Conservation (phyloP, 2,113 vertebrate species). For the Hepsetus odoe region DNA sequence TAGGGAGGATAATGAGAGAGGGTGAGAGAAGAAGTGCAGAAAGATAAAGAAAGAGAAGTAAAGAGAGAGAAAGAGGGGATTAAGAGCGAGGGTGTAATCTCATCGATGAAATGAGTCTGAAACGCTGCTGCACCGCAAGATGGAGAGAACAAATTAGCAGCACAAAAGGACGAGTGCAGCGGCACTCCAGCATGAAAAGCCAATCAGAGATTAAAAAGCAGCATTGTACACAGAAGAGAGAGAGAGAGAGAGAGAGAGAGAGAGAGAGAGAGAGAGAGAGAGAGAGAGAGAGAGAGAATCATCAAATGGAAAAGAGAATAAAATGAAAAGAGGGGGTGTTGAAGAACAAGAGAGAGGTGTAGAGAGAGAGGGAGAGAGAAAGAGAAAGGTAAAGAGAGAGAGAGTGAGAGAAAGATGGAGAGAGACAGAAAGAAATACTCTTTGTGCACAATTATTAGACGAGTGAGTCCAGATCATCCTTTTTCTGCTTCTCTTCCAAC, state of each 20-base stretch:
- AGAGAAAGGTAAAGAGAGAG: background rate
- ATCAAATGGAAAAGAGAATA: background rate
- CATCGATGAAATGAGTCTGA: slow-evolving; percentile 40
- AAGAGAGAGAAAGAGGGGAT: slow-evolving; percentile 11
- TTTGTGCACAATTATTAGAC: too few relatives aligned
- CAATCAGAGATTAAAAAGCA: slow-evolving; percentile 33
- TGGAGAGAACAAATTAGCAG: slow-evolving; percentile 34
- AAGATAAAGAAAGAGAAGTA: slow-evolving; percentile 14
- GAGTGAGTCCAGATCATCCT: too few relatives aligned
- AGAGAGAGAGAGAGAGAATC: background rate
- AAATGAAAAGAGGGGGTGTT: too few relatives aligned
- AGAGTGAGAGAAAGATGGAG: background rate
- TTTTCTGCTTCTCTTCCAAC: too few relatives aligned
- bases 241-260: slow-evolving; percentile 26
- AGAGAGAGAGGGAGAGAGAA: background rate
- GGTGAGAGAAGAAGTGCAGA: slow-evolving; percentile 29
- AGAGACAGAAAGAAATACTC: background rate
- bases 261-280: slow-evolving; percentile 5
- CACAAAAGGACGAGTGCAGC: slow-evolving; percentile 24
- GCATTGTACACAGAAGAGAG: too few relatives aligned
- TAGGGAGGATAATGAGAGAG: slow-evolving; percentile 23
- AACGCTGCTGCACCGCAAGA: slow-evolving; percentile 13
- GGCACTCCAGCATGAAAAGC: slow-evolving; percentile 21
- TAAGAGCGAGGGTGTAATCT: slow-evolving; percentile 29
- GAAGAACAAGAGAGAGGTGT: background rate